Base-by-base conservation (phyloP, 2,888 invertebrate species). In the Leptothorax acervorum region DNA sequence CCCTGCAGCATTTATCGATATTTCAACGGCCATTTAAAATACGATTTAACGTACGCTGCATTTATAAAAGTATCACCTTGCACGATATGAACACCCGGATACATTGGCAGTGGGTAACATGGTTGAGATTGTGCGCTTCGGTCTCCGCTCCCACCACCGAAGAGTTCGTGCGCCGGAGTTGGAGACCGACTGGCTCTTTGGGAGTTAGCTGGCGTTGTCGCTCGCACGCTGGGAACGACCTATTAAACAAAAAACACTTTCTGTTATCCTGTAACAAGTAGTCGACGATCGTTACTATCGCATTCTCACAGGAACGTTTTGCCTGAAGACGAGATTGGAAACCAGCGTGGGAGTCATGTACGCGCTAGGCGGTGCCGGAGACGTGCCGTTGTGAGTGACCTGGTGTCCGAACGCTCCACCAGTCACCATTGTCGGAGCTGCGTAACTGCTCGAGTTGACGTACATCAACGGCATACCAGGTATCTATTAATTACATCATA, bases 71-170 rank as follows among this genome's bases (percentile, higher is more conserved):
- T n/a, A n/a, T 60, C 75, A 94, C 94, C 94, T 93, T 94, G 94
- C 79, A 95, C 92, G 86, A 94, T 94, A 91, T 94, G 94, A 88
- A 94, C 93, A 93, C 93, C 94, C 91, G 94, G 94, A 91, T 94
- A 94, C 93, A 95, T 93, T 94, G 94, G 94, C 93, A 94, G 93
- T 94, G 94, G 94, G 90, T 94, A 95, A 90, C 93, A 94, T 88
- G 94, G 90, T 89, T 93, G 94, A 82, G 92, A 86, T 92, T 94
- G 94, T 91, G 92, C 92, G 91, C 86, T 94, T 93, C 94, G 93
- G 87, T 94, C 94, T 78, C 93, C 93, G 84, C 90, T 92, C 82
- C 92, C 91, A 88, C 91, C 91, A 87, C 93, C 93, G 75, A 93
- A 93, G 83, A 94, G 84, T 65, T 94, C 94, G 73, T 94, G 94